Evolutionary conservation across 2,888 invertebrate genomes (phyloP).

Genomic region (Agriotes lineatus): DNA sequence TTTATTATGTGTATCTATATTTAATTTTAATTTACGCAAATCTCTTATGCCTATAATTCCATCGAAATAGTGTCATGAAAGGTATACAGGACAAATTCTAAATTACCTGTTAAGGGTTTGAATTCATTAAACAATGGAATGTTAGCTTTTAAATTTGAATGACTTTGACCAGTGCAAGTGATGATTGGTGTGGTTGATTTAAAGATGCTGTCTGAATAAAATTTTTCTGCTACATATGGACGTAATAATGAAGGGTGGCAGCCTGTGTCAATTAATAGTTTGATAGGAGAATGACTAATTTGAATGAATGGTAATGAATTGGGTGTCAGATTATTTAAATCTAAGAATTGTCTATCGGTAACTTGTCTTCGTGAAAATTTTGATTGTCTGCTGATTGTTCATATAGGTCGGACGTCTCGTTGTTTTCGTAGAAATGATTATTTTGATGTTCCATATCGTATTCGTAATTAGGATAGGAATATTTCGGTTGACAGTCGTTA

Average conservation of each 20-base stretch:
- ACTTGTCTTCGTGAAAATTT: neutral
- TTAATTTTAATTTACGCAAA: slow-evolving; percentile 20
- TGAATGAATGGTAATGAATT: slow-evolving; percentile 24
- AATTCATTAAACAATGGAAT: slow-evolving; percentile 38
- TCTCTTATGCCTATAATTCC: slow-evolving; percentile 39
- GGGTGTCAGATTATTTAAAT: slow-evolving; percentile 19
- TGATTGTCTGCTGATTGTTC: neutral
- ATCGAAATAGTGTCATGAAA: slow-evolving; percentile 44
- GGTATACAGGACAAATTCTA: slow-evolving; percentile 33
- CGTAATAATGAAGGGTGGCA: slow-evolving; percentile 21
- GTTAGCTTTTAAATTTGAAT: slow-evolving; percentile 24
- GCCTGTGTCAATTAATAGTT: slow-evolving; percentile 30
- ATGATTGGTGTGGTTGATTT: slow-evolving; percentile 16
- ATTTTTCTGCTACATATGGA: slow-evolving; percentile 21
- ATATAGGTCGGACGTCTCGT: neutral
- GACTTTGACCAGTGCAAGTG: slow-evolving; percentile 10
- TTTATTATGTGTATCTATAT: neutral
- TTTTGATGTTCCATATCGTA: slow-evolving; percentile 1
- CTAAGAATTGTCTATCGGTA: slow-evolving; percentile 12
- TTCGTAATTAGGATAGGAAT: no score
- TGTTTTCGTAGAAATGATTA: slow-evolving; percentile 7
- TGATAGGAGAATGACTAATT: slow-evolving; percentile 18
- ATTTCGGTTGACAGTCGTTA: no score
- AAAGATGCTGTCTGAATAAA: slow-evolving; percentile 15
- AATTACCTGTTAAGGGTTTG: slow-evolving; percentile 3